phyloP scores from a whole-genome alignment of 2,888 invertebrate genomes.

The Octodonta nipae region DNA sequence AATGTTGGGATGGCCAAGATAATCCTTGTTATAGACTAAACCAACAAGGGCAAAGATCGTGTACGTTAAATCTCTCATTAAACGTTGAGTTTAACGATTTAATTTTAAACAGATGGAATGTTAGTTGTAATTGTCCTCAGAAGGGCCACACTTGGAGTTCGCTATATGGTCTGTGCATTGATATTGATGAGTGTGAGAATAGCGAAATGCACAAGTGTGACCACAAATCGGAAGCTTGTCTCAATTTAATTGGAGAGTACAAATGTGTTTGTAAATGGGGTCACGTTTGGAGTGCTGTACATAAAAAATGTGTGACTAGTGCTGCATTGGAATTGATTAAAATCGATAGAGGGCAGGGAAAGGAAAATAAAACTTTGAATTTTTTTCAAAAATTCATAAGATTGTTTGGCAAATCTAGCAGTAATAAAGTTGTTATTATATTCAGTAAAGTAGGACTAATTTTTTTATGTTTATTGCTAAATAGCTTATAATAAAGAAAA shows the following conservation, averaged over 20 bases:
- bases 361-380: conserved; percentile 5
- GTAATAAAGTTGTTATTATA: too few relatives aligned
- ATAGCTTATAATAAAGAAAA: too few relatives aligned
- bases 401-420: background rate
- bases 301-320: conserved; percentile 23
- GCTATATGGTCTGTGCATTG: conserved; percentile 47
- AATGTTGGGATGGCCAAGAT: conserved; percentile 35
- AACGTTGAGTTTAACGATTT: conserved; percentile 35
- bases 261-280: conserved; percentile 42
- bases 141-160: conserved; percentile 44
- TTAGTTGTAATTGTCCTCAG: conserved; percentile 42
- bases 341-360: conserved; percentile 13
- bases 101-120: conserved; percentile 45
- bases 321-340: conserved; percentile 22
- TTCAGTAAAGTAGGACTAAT: too few relatives aligned
- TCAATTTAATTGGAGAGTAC: conserved; percentile 42
- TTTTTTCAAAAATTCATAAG: conserved; percentile 1
- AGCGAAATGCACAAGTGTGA: conserved; percentile 34
- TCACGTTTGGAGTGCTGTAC: conserved; percentile 26
- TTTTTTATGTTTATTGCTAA: too few relatives aligned
- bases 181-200: conserved; percentile 44
- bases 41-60: conserved; percentile 23
- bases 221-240: conserved; percentile 37
- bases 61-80: conserved; percentile 19
- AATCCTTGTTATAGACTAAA: conserved; percentile 44